Conservation (phyloP, 2,888 invertebrate genomes). For the Xylota segnis region DNA sequence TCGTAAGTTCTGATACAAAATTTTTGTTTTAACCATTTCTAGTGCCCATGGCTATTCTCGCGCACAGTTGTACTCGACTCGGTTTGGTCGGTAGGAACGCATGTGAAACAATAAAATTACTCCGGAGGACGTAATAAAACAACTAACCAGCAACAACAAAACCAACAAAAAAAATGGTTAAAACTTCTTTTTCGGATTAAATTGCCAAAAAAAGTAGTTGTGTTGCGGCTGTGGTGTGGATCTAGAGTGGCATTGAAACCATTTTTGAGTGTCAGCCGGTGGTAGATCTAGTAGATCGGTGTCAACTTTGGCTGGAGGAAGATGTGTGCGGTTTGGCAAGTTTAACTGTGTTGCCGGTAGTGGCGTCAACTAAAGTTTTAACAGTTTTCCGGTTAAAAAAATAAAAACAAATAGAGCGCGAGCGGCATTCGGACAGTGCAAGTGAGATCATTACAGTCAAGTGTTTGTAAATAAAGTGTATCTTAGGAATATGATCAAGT, state of each 20-base stretch:
- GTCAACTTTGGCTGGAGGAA: slow-evolving; percentile 40
- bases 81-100: slow-evolving; percentile 42
- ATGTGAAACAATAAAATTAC: slow-evolving; percentile 37
- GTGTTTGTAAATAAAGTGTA: slow-evolving; percentile 26
- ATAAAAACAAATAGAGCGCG: slow-evolving; percentile 15
- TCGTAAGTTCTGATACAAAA: slow-evolving; percentile 44
- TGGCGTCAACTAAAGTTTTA: slow-evolving; percentile 6
- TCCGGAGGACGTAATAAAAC: slow-evolving; percentile 25
- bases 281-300: slow-evolving; percentile 41
- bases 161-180: slow-evolving; percentile 16
- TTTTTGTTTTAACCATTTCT: slow-evolving; percentile 35
- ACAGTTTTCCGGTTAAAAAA: slow-evolving; percentile 26
- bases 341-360: slow-evolving; percentile 51
- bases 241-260: neutral
- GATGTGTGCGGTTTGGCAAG: slow-evolving; percentile 41
- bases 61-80: slow-evolving; percentile 19
- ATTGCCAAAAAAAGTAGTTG: slow-evolving; percentile 38
- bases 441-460: neutral
- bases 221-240: neutral
- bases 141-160: neutral
- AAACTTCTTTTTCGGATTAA: slow-evolving; percentile 22
- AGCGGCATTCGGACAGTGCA: slow-evolving; percentile 24
- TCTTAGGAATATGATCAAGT: slow-evolving; percentile 56
- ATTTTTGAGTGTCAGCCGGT: slow-evolving; percentile 3
- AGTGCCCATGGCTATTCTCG: slow-evolving; percentile 55